Percentiles rank a stretch among this genome's conserved stretches.
Conservation (phyloP, 2,888 invertebrate genomes). For the Boloria selene region DNA sequence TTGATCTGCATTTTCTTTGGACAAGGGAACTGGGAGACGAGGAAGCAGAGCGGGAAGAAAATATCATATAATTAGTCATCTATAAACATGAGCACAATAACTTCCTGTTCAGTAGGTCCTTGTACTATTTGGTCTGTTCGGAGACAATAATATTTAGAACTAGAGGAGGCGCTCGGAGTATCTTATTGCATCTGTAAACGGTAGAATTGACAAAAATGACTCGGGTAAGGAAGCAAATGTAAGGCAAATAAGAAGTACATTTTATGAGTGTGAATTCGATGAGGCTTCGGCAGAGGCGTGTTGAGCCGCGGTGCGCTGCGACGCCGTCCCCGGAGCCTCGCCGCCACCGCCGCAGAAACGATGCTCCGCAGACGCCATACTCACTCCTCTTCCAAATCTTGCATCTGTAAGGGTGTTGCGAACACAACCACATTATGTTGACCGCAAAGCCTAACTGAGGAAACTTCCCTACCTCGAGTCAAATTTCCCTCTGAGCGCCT, state of each 20-base stretch:
- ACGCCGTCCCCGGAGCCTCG: constrained; percentile 41
- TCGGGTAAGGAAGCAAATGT: constrained; percentile 72
- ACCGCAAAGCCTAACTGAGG: constrained; percentile 68
- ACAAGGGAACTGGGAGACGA: constrained; percentile 91
- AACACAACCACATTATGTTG: constrained; percentile 82
- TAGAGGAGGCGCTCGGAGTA: constrained; percentile 67
- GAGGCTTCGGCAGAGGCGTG: constrained; percentile 45
- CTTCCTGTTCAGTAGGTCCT: constrained; percentile 18
- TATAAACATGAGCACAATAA: constrained; percentile 10
- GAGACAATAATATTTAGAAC: constrained; percentile 45
- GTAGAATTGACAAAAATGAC: constrained; percentile 60
- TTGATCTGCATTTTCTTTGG: constrained; percentile 99
- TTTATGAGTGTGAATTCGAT: constrained; percentile 49
- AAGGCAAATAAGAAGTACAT: constrained; percentile 50
- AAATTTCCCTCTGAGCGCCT: constrained; percentile 72
- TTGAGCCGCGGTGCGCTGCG: constrained; percentile 41
- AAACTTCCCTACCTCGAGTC: constrained; percentile 77
- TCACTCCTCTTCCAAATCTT: constrained; percentile 64
- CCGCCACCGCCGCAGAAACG: constrained; percentile 45
- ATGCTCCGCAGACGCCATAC: constrained; percentile 29
- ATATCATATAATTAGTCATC: constrained; percentile 58
- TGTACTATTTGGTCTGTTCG: constrained; percentile 28
- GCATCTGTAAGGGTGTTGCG: constrained; percentile 81
- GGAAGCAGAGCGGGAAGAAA: constrained; percentile 72
- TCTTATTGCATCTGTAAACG: constrained; percentile 16